Percentiles rank a stretch among this genome's conserved stretches.
Evolutionary conservation across 2,113 vertebrate species (phyloP).

Genomic region (Machaerirhynchus nigripectus): DNA sequence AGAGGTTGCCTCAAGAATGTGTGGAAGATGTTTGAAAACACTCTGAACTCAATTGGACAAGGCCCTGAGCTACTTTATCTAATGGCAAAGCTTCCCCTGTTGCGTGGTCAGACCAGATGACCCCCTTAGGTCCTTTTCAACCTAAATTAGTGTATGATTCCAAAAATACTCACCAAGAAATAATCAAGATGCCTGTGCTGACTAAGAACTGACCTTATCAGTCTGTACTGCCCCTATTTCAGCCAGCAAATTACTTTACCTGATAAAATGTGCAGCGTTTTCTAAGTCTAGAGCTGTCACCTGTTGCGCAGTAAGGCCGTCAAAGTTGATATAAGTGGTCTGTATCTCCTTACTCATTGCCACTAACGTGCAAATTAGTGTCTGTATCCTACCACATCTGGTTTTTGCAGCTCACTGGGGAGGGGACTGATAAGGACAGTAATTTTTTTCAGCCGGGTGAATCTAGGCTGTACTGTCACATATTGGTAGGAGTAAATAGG

Average conservation of each 20-base stretch:
- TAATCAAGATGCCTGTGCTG: neutral
- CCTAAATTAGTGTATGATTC: neutral
- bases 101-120: neutral
- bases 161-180: neutral
- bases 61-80: neutral
- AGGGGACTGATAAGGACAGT: neutral
- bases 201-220: neutral
- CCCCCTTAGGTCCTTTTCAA: neutral
- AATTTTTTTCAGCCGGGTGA: neutral
- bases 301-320: neutral
- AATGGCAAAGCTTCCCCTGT: neutral
- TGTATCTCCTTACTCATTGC: neutral
- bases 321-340: neutral
- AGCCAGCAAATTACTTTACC: neutral
- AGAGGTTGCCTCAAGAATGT: neutral
- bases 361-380: neutral
- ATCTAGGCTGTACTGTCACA: neutral
- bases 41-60: neutral
- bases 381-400: neutral
- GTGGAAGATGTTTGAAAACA: neutral
- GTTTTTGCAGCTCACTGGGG: accelerated
- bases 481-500: neutral
- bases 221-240: neutral
- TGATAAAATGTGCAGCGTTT: neutral
- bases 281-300: neutral